phyloP scores from a whole-genome alignment of 2,888 invertebrate genomes.

The Lochmaea crataegi region DNA sequence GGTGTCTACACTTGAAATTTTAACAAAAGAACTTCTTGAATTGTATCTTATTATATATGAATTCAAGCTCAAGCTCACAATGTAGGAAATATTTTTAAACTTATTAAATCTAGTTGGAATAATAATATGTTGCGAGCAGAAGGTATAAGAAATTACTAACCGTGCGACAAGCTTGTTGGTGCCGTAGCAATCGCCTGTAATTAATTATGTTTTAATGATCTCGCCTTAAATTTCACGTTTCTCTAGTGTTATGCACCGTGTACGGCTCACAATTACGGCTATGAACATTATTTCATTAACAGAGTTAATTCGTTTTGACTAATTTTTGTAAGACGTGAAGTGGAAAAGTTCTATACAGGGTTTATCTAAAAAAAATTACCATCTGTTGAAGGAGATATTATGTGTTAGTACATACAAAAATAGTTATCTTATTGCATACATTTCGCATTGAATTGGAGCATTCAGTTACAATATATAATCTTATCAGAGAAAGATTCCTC shows the following conservation, averaged over 20 bases:
- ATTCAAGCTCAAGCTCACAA: neutral
- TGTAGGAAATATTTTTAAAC: conserved; percentile 14
- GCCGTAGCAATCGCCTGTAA: conserved; percentile 59
- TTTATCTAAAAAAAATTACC: neutral
- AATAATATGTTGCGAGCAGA: conserved; percentile 45
- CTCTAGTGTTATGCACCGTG: conserved; percentile 34
- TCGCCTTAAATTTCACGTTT: conserved; percentile 44
- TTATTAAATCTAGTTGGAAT: conserved; percentile 24
- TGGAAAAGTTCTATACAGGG: conserved; percentile 8
- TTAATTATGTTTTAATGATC: conserved; percentile 60
- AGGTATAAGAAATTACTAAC: conserved; percentile 54
- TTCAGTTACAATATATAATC: no score
- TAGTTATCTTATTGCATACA: no score
- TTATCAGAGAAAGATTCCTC: no score
- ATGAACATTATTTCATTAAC: conserved; percentile 16
- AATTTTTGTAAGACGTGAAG: conserved; percentile 17
- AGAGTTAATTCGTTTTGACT: conserved; percentile 8
- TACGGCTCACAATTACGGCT: conserved; percentile 17
- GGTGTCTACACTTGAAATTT: no score
- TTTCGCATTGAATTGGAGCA: no score
- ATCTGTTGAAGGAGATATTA: no score
- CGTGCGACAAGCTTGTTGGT: conserved; percentile 55
- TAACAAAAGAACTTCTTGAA: no score
- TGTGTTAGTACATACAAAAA: no score
- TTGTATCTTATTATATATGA: neutral